Evolutionary conservation across 2,888 invertebrate species (phyloP), one percentile per base, ranked within the genome.

Genomic region (Caenorhabditis sp.): DNA sequence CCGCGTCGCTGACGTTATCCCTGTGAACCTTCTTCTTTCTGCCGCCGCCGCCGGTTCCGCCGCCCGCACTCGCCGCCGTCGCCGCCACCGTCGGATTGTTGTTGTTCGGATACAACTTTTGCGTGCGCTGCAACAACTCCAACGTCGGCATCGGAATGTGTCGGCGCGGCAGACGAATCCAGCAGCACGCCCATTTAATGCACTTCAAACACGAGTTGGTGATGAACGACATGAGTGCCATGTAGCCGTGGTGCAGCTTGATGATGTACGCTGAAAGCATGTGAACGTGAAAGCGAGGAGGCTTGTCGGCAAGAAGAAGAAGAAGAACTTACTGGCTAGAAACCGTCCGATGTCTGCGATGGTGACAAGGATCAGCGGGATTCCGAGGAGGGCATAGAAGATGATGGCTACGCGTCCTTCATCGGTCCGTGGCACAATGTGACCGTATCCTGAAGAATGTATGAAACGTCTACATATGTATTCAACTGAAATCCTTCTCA

Each of bases 261-360:
- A 87, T 85, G 50, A 87, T 87, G 46, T 86, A 87, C 37, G 85
- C 87, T 87, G 78, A 72, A 86, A 66, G n/a, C n/a, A n/a, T 52
- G 56, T 32, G 30, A 30, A 30, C 9, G 45, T 6, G 37, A n/a
- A n/a, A n/a, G n/a, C n/a, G 24, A 24, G 45, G 11, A 45, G 9
- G 22, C 9, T 8, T 20, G 24, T 20, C 1, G 22, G 45, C 2
- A 7, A 27, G 8, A 46, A 26, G 27, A 8, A 27, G 3, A 15
- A n/a, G 26, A 9, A 30, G 27, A 13, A n/a, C 58, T 62, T 43
- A 85, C 87, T 84, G 56, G 89, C 89, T 30, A 89, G 73, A 68
- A 89, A 89, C 37, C 88, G 78, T 20, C 89, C 89, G 85, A 89
- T 89, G 56, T 89, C 89, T 15, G 89, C 89, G 32, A 89, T 89